phyloP scores from a whole-genome alignment of 2,797 vertebrate species.

The Ctenopoma kingsleyae region DNA sequence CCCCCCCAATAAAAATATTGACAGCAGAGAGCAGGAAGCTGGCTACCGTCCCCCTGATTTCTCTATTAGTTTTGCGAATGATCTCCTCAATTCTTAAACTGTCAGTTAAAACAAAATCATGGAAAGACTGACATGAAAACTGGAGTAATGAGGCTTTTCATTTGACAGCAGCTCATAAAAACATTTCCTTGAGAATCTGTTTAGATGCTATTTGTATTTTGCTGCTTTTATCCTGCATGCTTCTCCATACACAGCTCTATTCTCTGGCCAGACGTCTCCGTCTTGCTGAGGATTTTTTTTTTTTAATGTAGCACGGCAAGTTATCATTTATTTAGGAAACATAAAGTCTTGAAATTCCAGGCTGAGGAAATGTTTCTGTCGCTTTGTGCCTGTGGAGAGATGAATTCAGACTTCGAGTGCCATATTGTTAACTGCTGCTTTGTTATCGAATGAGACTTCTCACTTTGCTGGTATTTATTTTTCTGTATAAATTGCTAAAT shows the following conservation, averaged over 20 bases:
- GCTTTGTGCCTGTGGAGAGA: slow-evolving; percentile 52
- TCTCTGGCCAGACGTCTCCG: slow-evolving; percentile 26
- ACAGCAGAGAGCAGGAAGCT: slow-evolving; percentile 13
- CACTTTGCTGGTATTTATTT: slow-evolving; percentile 54
- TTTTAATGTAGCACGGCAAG: slow-evolving; percentile 37
- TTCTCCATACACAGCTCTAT: slow-evolving; percentile 26
- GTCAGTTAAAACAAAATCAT: slow-evolving; percentile 21
- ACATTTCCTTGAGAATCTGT: slow-evolving; percentile 59
- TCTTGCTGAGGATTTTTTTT: slow-evolving; percentile 17
- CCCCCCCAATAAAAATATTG: not conserved
- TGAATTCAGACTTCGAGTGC: slow-evolving; percentile 53
- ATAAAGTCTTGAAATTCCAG: slow-evolving; percentile 36
- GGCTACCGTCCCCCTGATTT: slow-evolving; percentile 9
- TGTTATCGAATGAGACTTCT: slow-evolving; percentile 51
- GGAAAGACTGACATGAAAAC: slow-evolving; percentile 14
- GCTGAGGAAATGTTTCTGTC: slow-evolving; percentile 24
- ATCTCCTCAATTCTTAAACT: slow-evolving; percentile 3
- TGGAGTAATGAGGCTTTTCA: slow-evolving; percentile 45
- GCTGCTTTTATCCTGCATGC: slow-evolving; percentile 61
- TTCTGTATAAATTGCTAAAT: slow-evolving; percentile 46
- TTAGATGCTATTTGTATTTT: slow-evolving; percentile 50
- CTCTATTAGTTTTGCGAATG: slow-evolving; percentile 1
- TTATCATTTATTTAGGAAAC: slow-evolving; percentile 44
- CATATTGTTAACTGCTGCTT: slow-evolving; percentile 52
- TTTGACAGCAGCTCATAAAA: slow-evolving; percentile 56